Conservation (phyloP, 2,113 vertebrate genomes). For the Ammospiza nelsoni region DNA sequence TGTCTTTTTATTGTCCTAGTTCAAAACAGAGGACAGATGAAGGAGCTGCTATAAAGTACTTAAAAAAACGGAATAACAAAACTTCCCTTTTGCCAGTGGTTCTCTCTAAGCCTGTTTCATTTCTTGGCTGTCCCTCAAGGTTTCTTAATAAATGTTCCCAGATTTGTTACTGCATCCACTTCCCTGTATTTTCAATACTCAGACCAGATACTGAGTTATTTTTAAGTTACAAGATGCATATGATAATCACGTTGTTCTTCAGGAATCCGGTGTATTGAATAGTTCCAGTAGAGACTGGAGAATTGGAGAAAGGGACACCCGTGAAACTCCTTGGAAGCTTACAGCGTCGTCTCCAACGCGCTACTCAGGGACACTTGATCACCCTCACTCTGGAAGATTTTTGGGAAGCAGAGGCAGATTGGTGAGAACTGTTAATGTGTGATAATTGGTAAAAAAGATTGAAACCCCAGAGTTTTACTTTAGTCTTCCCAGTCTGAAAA, state of each 20-base stretch:
- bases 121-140: neutral
- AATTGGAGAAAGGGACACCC: slow-evolving; percentile 75
- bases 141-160: neutral
- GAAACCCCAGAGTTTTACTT: neutral
- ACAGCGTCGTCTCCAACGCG: slow-evolving; percentile 73
- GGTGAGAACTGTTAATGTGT: slow-evolving; percentile 70
- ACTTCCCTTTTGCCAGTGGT: neutral
- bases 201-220: neutral
- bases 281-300: slow-evolving; percentile 80
- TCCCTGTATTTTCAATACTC: neutral
- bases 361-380: slow-evolving; percentile 76
- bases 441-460: neutral
- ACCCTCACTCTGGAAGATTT: slow-evolving; percentile 76
- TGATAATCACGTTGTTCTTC: slow-evolving; percentile 19
- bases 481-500: neutral
- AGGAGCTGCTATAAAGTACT: neutral
- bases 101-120: neutral
- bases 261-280: slow-evolving; percentile 77
- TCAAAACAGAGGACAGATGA: neutral
- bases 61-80: neutral
- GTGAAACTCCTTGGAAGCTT: slow-evolving; percentile 81
- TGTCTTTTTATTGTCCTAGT: neutral
- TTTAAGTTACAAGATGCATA: neutral
- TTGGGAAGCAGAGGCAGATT: slow-evolving; percentile 81
- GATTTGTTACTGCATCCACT: neutral